A percentile compares a stretch with the other conserved stretches of the same genome.
Conservation (phyloP, 2,888 invertebrate genomes). For the Pachydiplax longipennis region DNA sequence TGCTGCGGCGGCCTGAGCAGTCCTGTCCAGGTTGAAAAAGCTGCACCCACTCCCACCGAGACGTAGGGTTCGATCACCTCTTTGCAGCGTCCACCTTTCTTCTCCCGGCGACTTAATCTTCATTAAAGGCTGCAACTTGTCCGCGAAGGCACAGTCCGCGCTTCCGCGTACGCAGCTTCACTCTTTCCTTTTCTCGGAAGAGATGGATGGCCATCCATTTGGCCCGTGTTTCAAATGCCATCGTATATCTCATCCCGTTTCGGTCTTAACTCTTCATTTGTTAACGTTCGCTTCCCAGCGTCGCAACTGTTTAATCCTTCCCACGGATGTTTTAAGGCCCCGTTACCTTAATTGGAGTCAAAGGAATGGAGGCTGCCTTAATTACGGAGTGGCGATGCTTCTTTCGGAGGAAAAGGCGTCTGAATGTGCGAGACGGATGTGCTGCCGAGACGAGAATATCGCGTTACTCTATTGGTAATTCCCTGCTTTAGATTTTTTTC, state of each 20-base stretch:
- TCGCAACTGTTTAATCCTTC: too few species aligned
- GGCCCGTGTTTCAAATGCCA: background rate
- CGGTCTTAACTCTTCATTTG: constrained; percentile 7
- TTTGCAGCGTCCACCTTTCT: background rate
- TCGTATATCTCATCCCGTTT: background rate
- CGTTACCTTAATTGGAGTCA: too few species aligned
- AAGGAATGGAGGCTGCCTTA: too few species aligned
- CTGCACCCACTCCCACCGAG: too few species aligned
- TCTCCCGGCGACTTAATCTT: background rate
- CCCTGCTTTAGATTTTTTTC: too few species aligned
- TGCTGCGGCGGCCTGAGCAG: too few species aligned
- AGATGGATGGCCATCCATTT: background rate
- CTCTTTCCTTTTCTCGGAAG: background rate
- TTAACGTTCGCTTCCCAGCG: background rate
- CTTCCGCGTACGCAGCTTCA: background rate
- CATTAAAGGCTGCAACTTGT: background rate
- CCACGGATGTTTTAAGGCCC: background rate
- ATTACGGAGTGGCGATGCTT: too few species aligned
- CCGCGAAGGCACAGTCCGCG: background rate
- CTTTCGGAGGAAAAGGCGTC: too few species aligned
- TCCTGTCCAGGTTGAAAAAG: too few species aligned
- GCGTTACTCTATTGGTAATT: too few species aligned
- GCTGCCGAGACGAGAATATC: too few species aligned
- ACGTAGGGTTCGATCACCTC: background rate
- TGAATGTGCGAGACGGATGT: too few species aligned